phyloP scores from a whole-genome alignment of 2,797 vertebrate species.

The Sphenodon punctatus region DNA sequence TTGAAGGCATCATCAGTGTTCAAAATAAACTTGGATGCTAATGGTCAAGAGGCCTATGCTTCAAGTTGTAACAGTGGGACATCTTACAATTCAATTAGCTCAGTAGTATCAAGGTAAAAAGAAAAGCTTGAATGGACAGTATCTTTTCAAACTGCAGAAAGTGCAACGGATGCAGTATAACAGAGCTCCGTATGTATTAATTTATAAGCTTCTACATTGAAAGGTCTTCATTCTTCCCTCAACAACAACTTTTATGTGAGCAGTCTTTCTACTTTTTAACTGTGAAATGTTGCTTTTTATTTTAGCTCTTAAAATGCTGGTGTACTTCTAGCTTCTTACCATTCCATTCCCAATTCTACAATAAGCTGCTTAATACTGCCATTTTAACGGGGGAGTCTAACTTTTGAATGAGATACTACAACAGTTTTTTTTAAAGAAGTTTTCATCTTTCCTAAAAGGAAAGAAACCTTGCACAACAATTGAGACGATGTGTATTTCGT shows the following conservation, averaged over 20 bases:
- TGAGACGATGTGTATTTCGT: conserved; percentile 54
- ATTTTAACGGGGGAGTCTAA: conserved; percentile 63
- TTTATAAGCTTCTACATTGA: conserved; percentile 38
- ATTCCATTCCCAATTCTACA: conserved; percentile 45
- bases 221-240: conserved; percentile 25
- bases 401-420: conserved; percentile 49
- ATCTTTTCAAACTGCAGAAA: conserved; percentile 37
- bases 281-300: conserved; percentile 60
- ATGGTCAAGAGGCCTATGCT: conserved; percentile 82
- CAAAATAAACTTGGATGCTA: conserved; percentile 86
- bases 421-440: conserved; percentile 49
- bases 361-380: conserved; percentile 73
- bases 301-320: conserved; percentile 61
- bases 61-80: conserved; percentile 93
- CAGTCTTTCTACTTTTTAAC: conserved; percentile 57
- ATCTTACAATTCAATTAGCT: conserved; percentile 97
- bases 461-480: conserved; percentile 42
- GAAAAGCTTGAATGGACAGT: conserved; percentile 16
- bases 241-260: conserved; percentile 40
- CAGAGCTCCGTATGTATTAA: conserved; percentile 12
- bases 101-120: conserved; percentile 92
- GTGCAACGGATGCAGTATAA: background rate
- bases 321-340: conserved; percentile 49
- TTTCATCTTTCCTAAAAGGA: background rate
- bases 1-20: conserved; percentile 91